phyloP scores from a whole-genome alignment of 2,888 invertebrate species.

The Eledona agricola region DNA sequence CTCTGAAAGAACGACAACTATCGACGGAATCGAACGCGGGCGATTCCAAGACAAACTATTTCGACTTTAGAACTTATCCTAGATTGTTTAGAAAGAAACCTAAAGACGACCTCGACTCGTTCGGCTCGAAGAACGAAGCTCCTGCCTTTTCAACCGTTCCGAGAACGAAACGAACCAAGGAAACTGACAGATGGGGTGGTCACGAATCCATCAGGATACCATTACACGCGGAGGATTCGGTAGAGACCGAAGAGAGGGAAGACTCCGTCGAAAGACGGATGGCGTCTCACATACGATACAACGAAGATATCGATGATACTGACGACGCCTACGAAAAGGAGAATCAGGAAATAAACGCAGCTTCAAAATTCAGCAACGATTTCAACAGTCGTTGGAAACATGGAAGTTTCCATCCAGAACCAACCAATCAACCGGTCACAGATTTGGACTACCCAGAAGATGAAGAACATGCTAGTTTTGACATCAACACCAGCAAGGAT shows the following conservation, averaged over 20 bases:
- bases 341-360: constrained; percentile 65
- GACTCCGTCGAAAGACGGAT: constrained; percentile 42
- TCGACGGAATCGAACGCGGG: constrained; percentile 66
- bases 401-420: constrained; percentile 56
- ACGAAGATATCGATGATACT: constrained; percentile 58
- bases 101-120: constrained; percentile 37
- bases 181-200: constrained; percentile 43
- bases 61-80: constrained; percentile 82
- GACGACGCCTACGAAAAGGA: constrained; percentile 66
- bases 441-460: constrained; percentile 21
- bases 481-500: constrained; percentile 63
- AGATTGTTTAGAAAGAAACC: constrained; percentile 67
- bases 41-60: constrained; percentile 67
- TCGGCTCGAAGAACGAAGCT: constrained; percentile 58
- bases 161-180: constrained; percentile 60
- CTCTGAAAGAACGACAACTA: constrained; percentile 58
- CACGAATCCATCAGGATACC: constrained; percentile 55
- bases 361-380: constrained; percentile 54
- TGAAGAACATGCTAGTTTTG: constrained; percentile 52
- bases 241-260: constrained; percentile 47
- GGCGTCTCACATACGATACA: constrained; percentile 58
- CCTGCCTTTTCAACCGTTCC: constrained; percentile 75
- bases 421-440: no score
- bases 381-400: constrained; percentile 58
- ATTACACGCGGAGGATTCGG: constrained; percentile 57